Base-by-base conservation (phyloP, 2,888 invertebrate species). In the Plutella xylostella region DNA sequence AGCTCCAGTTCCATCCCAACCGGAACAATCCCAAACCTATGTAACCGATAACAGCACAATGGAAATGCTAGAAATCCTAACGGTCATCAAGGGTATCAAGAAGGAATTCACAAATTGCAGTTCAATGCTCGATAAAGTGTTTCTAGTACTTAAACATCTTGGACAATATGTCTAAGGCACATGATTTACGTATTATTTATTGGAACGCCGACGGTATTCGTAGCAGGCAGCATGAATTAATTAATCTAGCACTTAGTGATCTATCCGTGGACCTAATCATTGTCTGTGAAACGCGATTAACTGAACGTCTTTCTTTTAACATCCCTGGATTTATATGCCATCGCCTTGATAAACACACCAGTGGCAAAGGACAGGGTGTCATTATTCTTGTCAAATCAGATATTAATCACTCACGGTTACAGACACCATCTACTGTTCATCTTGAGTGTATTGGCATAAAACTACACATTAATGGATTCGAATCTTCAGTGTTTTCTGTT, bases 151-250 rank as follows among this genome's bases (percentile, higher is more conserved):
- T n/a, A 3, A 7, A 2, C 19, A 19, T 19, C 20, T 37, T 18
- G 37, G 37, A 12, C 17, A 37, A 17, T 37, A 37, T 37, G 37
- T 37, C 18, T 37, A 37, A 18, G 3, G 11, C 2, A 7, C 7
- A 33, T 9, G 37, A 37, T 12, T 12, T 37, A n/a, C 20, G 18
- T 19, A 14, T 37, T 11, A 19, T 18, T 11, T 37, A 18, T 19
- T 37, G 37, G 37, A 37, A 37, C 20, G 37, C 37, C 20, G 37
- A 37, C 12, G 37, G 37, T n/a, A 14, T 37, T n/a, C 37, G 37
- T 19, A 20, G 9, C 19, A 37, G n/a, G n/a, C 37, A 11, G 11
- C 2, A 7, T 3, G 37, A 37, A 14, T 3, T 37, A 19, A 9
- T 19, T 12, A 19, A 37, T 20, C n/a, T 37, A 20, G 3, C 12